Base-by-base conservation (phyloP, 2,113 vertebrate genomes). In the Urocitellus parryii region DNA sequence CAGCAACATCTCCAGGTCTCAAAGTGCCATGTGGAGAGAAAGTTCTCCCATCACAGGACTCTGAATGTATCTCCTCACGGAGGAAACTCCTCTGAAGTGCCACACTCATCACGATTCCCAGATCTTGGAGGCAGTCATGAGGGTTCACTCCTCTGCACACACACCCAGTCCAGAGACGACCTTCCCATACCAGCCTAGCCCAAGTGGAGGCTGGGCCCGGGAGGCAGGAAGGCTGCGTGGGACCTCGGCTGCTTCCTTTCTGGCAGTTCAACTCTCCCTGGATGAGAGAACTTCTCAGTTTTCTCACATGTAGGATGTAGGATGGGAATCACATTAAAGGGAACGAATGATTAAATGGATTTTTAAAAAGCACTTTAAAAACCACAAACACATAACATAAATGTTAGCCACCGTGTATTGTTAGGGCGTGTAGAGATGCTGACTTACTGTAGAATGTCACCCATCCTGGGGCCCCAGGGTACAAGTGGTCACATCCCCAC, bases 41-140 rank as follows among this genome's bases (percentile, higher is more conserved):
- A 74, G 32, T 24, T 29, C 5, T 53, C 89, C 58, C 73, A 4
- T 78, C 70, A 14, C 7, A 2, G 11, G 73, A 94, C 83, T 67
- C 70, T 0, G 29, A 24, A 42, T 78, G 4, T 39, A 48, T 63
- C 39, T n/a, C 56, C 8, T 12, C 67, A 6, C 17, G 90, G 3
- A 8, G 4, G 0, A 14, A 45, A 37, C 10, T n/a, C 91, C 91
- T 90, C 24, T 67, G 76, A 48, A 68, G 97, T 82, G 73, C 42
- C 76, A 61, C 20, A 6, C 20, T 20, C 56, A 72, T 91, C 53
- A 1, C 86, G 94, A 97, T 76, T 92, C 91, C 89, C 51, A 92
- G 81, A 78, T 83, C 91, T 51, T 10, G 48, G 48, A 51, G 53
- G 58, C 37, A 80, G 9, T 63, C 61, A 68, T 10, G 22, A 45